Base-by-base conservation (phyloP, 2,888 invertebrate genomes). In the Tetramorium bicarinatum region DNA sequence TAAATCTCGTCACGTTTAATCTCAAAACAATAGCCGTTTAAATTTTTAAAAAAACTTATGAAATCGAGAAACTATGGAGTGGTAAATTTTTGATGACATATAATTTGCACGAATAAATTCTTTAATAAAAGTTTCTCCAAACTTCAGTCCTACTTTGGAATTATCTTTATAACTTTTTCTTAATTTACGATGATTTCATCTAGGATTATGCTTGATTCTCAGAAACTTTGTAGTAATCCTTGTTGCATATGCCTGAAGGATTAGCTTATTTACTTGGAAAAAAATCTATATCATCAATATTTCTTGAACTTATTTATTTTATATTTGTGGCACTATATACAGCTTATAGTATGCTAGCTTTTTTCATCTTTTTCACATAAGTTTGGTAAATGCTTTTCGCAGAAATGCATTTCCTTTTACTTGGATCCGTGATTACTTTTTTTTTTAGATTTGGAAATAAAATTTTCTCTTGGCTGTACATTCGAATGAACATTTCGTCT, bases 391-490 rank as follows among this genome's bases (percentile, higher is more conserved):
- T 38, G 25, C 47, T 49, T 67, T 38, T 54, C n/a, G 25, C 9
- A 41, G 8, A 29, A 25, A 52, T 67, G 3, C 38, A 66, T 13
- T 41, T 18, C 25, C n/a, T 18, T 11, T 72, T 74, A 44, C 29
- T 29, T n/a, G 41, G 4, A 13, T 74, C 18, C 15, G 4, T 29
- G 13, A 0, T 3, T 41, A 21, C 8, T 21, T 59, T 38, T 62
- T 66, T 77, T 66, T 77, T 52, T 54, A n/a, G n/a, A 67, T 67
- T 41, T 25, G 15, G 18, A 25, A 52, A 67, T 54, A 38, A 77
- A 67, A 7, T 77, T 54, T 54, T 9, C 41, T 52, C 4, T 3
- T 64, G 38, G 38, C 52, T 25, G 52, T 52, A 21, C n/a, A 77
- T 77, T 29, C n/a, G 41, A 54, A 52, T 52, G 41, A 52, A 67